Conservation (phyloP, 2,888 invertebrate species). For the Plusia festucae region DNA sequence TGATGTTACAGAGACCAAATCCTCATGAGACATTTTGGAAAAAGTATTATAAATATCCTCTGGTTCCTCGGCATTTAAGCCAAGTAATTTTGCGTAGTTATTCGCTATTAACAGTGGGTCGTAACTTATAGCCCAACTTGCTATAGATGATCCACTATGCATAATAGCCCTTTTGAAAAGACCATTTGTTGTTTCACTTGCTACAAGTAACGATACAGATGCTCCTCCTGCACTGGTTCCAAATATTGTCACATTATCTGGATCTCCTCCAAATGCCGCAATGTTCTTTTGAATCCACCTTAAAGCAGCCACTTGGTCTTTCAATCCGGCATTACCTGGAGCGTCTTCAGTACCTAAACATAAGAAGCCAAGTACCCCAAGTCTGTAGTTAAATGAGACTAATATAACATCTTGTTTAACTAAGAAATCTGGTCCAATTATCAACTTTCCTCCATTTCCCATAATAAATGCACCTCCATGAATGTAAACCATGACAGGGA, state of each 20-base stretch:
- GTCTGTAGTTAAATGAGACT: slow-evolving; percentile 80
- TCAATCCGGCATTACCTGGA: slow-evolving; percentile 82
- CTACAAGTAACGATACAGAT: slow-evolving; percentile 72
- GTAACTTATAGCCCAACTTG: slow-evolving; percentile 77
- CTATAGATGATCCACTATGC: slow-evolving; percentile 78
- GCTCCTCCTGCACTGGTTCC: slow-evolving; percentile 82
- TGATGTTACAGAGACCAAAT: slow-evolving; percentile 67
- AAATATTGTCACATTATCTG: slow-evolving; percentile 80
- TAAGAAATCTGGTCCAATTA: slow-evolving; percentile 74
- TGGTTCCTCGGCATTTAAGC: slow-evolving; percentile 73
- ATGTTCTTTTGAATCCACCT: slow-evolving; percentile 82
- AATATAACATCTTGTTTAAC: slow-evolving; percentile 75
- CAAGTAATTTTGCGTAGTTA: slow-evolving; percentile 72
- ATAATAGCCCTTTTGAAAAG: slow-evolving; percentile 78
- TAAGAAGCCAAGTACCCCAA: slow-evolving; percentile 80
- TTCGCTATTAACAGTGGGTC: slow-evolving; percentile 76
- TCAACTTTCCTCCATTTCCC: slow-evolving; percentile 76
- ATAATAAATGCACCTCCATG: slow-evolving; percentile 79
- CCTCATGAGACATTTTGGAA: slow-evolving; percentile 65
- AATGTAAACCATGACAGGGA: slow-evolving; percentile 80
- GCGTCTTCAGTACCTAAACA: slow-evolving; percentile 80
- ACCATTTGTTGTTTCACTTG: slow-evolving; percentile 73
- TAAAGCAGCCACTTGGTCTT: slow-evolving; percentile 81
- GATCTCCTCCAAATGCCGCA: slow-evolving; percentile 81
- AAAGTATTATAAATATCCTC: slow-evolving; percentile 75